phyloP scores from a whole-genome alignment of 2,113 vertebrate species.

The Euleptes europaea region DNA sequence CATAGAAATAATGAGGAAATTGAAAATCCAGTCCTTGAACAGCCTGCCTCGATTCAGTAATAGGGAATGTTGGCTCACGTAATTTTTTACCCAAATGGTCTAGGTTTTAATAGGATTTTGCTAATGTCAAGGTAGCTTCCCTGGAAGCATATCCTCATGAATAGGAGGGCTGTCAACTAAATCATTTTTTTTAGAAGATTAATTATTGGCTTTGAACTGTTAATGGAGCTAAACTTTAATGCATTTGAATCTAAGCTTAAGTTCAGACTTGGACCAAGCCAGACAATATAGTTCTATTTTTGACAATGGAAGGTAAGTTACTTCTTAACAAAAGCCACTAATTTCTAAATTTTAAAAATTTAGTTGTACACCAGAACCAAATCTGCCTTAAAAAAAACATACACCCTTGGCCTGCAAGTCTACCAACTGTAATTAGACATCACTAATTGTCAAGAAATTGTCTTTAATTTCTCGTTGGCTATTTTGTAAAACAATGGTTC shows the following conservation, averaged over 20 bases:
- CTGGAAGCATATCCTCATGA: not conserved
- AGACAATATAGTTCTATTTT: not conserved
- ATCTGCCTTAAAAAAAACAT: not conserved
- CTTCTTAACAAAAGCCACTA: not conserved
- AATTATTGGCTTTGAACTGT: not conserved
- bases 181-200: not conserved
- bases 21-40: slow-evolving; percentile 7
- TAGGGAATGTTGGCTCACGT: not conserved
- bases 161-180: not conserved
- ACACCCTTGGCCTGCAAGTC: not conserved
- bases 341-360: not conserved
- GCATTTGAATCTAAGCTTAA: not conserved
- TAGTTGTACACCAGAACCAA: not conserved
- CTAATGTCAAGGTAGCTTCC: not conserved
- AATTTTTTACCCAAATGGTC: not conserved
- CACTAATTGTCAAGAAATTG: no score
- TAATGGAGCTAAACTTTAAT: not conserved
- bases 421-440: not conserved
- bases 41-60: not conserved
- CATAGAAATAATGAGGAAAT: not conserved
- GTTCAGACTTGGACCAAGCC: not conserved
- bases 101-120: slow-evolving; percentile 8
- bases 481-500: no score
- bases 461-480: no score
- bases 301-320: not conserved